phyloP scores from a whole-genome alignment of 2,113 vertebrate species.

The Corvus hawaiiensis region DNA sequence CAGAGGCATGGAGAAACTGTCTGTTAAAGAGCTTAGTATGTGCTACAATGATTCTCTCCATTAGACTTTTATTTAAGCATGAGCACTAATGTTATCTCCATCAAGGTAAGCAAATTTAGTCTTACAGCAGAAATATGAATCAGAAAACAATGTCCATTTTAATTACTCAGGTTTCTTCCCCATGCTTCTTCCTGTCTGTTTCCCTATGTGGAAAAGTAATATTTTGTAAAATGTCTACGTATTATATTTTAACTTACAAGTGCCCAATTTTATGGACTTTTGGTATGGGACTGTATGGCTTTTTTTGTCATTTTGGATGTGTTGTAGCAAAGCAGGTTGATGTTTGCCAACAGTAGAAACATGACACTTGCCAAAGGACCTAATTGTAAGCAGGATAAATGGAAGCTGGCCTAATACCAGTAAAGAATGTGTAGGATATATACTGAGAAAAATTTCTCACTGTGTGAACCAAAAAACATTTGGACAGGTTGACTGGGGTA shows the following conservation, averaged over 20 bases:
- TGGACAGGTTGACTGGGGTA: neutral
- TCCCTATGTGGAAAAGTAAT: neutral
- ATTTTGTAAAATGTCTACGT: neutral
- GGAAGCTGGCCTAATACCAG: neutral
- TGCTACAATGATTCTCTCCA: neutral
- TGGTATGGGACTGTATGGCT: neutral
- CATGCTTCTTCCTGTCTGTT: neutral
- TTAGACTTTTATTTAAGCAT: neutral
- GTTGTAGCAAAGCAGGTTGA: neutral
- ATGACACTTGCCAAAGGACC: neutral
- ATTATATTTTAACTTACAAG: neutral
- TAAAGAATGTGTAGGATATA: neutral
- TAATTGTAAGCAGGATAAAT: neutral
- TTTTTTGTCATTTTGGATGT: neutral
- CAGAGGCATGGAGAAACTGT: neutral
- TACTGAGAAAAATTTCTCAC: neutral
- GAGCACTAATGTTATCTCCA: neutral
- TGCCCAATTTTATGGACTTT: neutral
- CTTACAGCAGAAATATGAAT: neutral
- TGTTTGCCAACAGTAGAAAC: neutral
- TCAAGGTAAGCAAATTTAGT: neutral
- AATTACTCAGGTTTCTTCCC: neutral
- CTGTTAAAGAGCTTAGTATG: neutral
- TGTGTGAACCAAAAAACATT: neutral
- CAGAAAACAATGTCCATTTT: neutral